These are phyloP conservation scores for Drosophila varians DNA, from an alignment of 1,140 invertebrate species.

Conservation along the genomic window DNA sequence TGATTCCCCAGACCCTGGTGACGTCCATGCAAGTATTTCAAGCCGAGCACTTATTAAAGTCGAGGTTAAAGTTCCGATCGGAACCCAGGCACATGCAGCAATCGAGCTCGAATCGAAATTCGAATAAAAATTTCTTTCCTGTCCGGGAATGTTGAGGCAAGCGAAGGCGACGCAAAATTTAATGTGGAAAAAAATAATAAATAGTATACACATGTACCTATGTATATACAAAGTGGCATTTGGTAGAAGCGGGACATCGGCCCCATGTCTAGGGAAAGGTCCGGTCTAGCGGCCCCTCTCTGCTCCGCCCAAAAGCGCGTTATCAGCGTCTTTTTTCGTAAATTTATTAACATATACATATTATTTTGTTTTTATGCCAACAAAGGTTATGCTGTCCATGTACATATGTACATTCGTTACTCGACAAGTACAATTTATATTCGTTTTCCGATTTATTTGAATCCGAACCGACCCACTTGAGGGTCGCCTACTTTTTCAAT, in stretches of 20 bases:
- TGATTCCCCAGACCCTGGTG: slow-evolving; percentile 23
- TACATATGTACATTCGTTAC: not conserved
- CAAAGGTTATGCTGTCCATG: slow-evolving; percentile 64
- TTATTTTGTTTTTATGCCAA: slow-evolving; percentile 53
- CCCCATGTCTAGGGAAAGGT: slow-evolving; percentile 42
- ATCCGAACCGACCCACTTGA: slow-evolving; percentile 48
- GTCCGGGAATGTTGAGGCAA: slow-evolving; percentile 8
- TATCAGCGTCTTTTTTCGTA: slow-evolving; percentile 40
- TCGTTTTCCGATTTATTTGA: slow-evolving; percentile 31
- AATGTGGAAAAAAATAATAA: not conserved
- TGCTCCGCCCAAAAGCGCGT: slow-evolving; percentile 35
- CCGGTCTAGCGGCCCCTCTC: slow-evolving; percentile 31
- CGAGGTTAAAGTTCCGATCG: slow-evolving; percentile 68
- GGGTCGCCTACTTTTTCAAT: slow-evolving; percentile 41
- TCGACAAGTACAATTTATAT: slow-evolving; percentile 6
- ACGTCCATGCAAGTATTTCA: slow-evolving; percentile 56
- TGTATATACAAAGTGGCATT: not conserved
- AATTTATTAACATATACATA: slow-evolving; percentile 30
- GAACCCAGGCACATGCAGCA: slow-evolving; percentile 64
- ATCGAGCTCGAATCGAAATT: slow-evolving; percentile 52
- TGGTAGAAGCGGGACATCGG: slow-evolving; percentile 20
- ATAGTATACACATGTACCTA: slow-evolving; percentile 1
- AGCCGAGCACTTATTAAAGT: slow-evolving; percentile 38
- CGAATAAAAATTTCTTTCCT: slow-evolving; percentile 3
- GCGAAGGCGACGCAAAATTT: not conserved